phyloP scores from a whole-genome alignment of 2,113 vertebrate species.

The Lasiurus borealis region DNA sequence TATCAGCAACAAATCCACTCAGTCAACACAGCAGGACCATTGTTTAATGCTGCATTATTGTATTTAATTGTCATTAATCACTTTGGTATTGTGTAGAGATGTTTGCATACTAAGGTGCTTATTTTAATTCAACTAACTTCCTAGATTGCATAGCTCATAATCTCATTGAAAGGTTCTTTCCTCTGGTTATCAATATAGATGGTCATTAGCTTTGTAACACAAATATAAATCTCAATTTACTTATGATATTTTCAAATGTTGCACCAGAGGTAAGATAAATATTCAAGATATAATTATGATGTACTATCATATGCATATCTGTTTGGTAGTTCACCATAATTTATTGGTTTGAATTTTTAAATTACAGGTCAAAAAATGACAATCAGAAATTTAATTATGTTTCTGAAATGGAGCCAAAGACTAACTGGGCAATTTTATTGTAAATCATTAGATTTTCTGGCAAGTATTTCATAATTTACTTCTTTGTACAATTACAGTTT shows the following conservation, averaged over 20 bases:
- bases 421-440: not conserved
- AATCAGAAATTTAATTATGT: conserved; percentile 17
- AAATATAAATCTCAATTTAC: conserved; percentile 38
- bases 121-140: conserved; percentile 54
- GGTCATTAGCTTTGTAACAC: not conserved
- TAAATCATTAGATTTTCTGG: not conserved
- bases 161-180: not conserved
- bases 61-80: conserved; percentile 15
- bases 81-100: not conserved
- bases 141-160: not conserved
- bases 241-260: conserved; percentile 62
- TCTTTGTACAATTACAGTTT: not conserved
- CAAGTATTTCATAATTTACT: conserved; percentile 22
- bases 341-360: conserved; percentile 45
- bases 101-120: not conserved
- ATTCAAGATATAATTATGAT: conserved; percentile 50
- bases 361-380: conserved; percentile 27
- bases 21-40: not conserved
- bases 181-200: conserved; percentile 29
- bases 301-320: not conserved
- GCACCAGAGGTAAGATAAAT: conserved; percentile 32
- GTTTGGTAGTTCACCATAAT: not conserved
- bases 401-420: conserved; percentile 35
- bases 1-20: not conserved
- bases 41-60: conserved; percentile 10